Percentiles rank a stretch among this genome's conserved stretches.
phyloP scores from a whole-genome alignment of 2,888 invertebrate genomes.

The Drosophila pseudotakahashii region DNA sequence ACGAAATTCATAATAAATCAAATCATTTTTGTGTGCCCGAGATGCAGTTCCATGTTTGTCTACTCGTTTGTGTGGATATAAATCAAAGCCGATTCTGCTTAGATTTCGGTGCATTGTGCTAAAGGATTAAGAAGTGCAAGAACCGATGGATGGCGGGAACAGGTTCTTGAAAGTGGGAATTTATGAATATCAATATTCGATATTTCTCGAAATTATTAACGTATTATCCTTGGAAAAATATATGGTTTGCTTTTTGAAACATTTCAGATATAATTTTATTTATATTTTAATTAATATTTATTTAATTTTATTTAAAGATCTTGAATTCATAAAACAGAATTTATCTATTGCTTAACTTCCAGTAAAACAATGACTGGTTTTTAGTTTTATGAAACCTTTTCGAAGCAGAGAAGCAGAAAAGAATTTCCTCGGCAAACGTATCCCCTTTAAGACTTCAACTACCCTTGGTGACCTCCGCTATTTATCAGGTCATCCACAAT shows the following conservation, averaged over 20 bases:
- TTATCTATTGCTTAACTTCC: too few species aligned
- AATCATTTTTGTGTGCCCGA: conserved; percentile 68
- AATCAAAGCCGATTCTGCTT: conserved; percentile 61
- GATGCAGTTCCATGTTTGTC: conserved; percentile 37
- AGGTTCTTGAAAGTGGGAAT: conserved; percentile 6
- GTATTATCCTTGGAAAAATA: neutral
- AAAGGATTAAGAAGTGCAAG: conserved; percentile 19
- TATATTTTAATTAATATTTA: too few species aligned
- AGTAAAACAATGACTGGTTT: too few species aligned
- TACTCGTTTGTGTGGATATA: conserved; percentile 53
- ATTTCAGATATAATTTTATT: too few species aligned
- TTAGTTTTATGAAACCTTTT: too few species aligned
- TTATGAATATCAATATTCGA: neutral
- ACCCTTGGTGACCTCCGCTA: conserved; percentile 1
- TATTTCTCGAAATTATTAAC: neutral
- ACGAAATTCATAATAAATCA: conserved; percentile 71
- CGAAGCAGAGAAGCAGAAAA: neutral
- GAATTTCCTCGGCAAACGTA: neutral
- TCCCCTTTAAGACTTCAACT: neutral
- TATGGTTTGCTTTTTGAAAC: too few species aligned
- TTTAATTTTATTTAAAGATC: too few species aligned
- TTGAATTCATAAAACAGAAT: too few species aligned
- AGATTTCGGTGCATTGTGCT: conserved; percentile 39
- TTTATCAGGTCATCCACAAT: conserved; percentile 15
- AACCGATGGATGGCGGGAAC: conserved; percentile 3